These are phyloP conservation scores for Ariopsis seemanni DNA, from an alignment of 2,113 vertebrate species.

Conservation along the genomic window DNA sequence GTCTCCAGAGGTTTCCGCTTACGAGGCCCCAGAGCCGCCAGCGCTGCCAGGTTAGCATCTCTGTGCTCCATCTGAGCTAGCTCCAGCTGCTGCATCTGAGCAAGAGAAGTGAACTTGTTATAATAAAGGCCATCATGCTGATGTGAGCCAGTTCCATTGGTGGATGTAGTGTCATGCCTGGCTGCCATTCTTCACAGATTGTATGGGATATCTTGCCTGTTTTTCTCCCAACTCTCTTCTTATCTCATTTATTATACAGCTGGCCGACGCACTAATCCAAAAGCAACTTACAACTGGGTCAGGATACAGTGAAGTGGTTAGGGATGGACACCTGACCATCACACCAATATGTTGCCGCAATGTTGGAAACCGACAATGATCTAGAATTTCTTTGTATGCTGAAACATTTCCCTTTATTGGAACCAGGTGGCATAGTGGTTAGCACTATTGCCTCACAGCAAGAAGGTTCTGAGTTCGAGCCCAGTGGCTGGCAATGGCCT, in stretches of 20 bases:
- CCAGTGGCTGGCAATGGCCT: too few species aligned
- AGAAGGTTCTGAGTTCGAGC: too few species aligned
- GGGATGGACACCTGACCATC: neutral
- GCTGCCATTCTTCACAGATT: neutral
- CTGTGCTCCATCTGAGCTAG: slow-evolving; percentile 85
- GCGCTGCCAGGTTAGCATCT: slow-evolving; percentile 90
- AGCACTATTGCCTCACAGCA: too few species aligned
- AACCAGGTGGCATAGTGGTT: too few species aligned
- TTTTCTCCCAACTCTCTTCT: neutral
- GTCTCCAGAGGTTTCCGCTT: slow-evolving; percentile 83
- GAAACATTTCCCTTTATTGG: neutral
- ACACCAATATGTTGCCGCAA: neutral
- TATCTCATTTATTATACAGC: neutral
- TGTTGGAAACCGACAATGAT: neutral
- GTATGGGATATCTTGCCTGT: neutral
- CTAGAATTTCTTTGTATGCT: neutral
- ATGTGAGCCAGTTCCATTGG: neutral
- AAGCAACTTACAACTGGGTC: neutral
- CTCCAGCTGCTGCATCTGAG: slow-evolving; percentile 88
- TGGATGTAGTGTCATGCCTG: too few species aligned
- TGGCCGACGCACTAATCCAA: neutral
- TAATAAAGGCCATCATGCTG: neutral
- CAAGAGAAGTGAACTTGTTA: neutral
- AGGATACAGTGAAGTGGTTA: neutral
- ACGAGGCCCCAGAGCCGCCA: slow-evolving; percentile 92